Percentiles rank a stretch among this genome's conserved stretches.
Conservation (phyloP, 1,140 invertebrate species). For the Magallana angulata region DNA sequence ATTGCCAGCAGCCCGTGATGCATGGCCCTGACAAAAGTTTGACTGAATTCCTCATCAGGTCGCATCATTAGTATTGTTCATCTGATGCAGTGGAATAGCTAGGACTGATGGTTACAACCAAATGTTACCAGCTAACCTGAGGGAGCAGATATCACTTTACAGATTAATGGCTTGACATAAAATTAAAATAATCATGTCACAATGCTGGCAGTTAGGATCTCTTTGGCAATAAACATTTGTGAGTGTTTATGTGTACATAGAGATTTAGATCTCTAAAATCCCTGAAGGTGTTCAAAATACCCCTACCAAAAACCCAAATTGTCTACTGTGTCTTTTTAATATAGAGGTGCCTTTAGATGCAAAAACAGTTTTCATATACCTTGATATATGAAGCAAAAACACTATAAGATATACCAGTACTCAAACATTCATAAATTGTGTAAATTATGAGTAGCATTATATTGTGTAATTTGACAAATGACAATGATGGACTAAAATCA, state of each 20-base stretch:
- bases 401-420: background rate
- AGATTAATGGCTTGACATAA: slow-evolving; percentile 15
- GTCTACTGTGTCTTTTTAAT: no score
- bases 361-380: no score
- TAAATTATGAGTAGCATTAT: background rate
- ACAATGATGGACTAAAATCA: background rate
- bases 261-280: background rate
- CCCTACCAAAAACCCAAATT: no score
- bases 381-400: no score
- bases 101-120: background rate
- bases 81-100: slow-evolving; percentile 3
- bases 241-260: background rate
- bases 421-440: background rate
- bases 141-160: background rate
- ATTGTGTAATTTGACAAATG: background rate
- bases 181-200: slow-evolving; percentile 32
- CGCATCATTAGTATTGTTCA: slow-evolving; percentile 1
- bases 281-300: background rate
- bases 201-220: slow-evolving; percentile 25
- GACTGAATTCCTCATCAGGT: background rate
- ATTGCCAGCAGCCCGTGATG: background rate
- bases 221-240: background rate
- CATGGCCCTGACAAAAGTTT: background rate
- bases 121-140: slow-evolving; percentile 11
- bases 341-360: no score